Conservation (phyloP, 2,797 vertebrate genomes). For the Diplodus puntazzo region DNA sequence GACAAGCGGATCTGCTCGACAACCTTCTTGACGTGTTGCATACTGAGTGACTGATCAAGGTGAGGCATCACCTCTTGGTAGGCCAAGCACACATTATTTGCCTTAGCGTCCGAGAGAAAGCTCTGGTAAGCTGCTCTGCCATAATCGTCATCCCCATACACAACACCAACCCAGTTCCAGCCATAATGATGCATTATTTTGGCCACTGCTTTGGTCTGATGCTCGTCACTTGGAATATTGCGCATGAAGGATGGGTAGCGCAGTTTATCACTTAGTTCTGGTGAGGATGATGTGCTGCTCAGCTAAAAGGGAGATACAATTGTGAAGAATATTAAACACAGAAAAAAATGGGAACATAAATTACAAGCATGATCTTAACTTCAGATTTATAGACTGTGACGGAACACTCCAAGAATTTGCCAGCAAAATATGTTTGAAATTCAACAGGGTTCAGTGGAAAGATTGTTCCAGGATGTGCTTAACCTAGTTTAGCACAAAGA, state of each 20-base stretch:
- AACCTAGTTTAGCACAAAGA: too few relatives aligned
- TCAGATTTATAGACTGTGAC: background rate
- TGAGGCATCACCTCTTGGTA: slow-evolving; percentile 72
- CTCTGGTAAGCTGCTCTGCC: slow-evolving; percentile 73
- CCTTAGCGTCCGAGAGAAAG: slow-evolving; percentile 66
- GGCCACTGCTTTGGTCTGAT: slow-evolving; percentile 78
- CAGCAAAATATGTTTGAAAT: too few relatives aligned
- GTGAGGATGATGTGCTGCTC: slow-evolving; percentile 76
- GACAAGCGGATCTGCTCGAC: slow-evolving; percentile 64
- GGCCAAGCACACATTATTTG: slow-evolving; percentile 68
- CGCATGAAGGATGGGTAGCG: slow-evolving; percentile 76
- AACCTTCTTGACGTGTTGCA: slow-evolving; percentile 43
- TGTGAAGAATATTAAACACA: background rate
- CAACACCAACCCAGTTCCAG: slow-evolving; percentile 82
- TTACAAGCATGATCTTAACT: background rate
- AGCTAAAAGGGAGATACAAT: slow-evolving; percentile 62
- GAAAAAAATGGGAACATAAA: background rate
- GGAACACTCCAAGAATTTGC: background rate
- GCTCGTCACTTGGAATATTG: slow-evolving; percentile 78
- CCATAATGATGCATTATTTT: slow-evolving; percentile 63
- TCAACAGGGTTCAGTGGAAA: too few relatives aligned
- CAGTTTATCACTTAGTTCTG: slow-evolving; percentile 74
- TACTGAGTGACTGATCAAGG: slow-evolving; percentile 26
- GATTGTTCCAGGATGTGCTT: too few relatives aligned
- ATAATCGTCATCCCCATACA: slow-evolving; percentile 81